Conservation (phyloP, 2,888 invertebrate genomes). For the Pocota personata region DNA sequence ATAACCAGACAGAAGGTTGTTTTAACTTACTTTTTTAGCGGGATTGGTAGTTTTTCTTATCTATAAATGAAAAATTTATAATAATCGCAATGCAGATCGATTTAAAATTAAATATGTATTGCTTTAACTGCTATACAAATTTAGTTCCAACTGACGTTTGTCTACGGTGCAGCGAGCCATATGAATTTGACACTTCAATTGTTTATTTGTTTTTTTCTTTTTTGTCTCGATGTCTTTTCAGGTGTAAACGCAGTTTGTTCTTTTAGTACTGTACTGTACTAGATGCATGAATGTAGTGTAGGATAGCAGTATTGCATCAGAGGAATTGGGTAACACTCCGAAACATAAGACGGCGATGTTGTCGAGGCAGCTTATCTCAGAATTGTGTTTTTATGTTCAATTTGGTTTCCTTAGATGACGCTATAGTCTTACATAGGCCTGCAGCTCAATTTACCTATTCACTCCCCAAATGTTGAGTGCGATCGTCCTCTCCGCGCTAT, state of each 20-base stretch:
- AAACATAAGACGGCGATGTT: too few species aligned
- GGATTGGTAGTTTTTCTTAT: background rate
- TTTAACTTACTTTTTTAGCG: background rate
- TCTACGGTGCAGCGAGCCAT: constrained; percentile 4
- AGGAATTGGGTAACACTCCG: too few species aligned
- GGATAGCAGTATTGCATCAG: too few species aligned
- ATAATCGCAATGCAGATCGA: constrained; percentile 4
- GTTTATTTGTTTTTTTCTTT: constrained; percentile 11
- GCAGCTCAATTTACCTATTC: too few species aligned
- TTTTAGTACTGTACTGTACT: background rate
- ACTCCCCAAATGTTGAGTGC: too few species aligned
- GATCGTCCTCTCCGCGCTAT: too few species aligned
- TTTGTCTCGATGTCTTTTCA: background rate
- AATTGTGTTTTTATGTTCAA: too few species aligned
- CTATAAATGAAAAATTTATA: background rate
- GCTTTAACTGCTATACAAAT: background rate
- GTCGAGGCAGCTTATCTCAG: too few species aligned
- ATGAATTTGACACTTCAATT: constrained; percentile 16
- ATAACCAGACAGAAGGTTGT: too few species aligned
- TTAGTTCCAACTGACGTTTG: constrained; percentile 34
- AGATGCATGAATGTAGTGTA: background rate
- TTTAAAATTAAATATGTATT: constrained; percentile 31
- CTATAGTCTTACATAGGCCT: too few species aligned
- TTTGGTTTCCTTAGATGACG: too few species aligned
- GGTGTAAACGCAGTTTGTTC: background rate